Conservation (phyloP, 2,797 vertebrate genomes). For the Mormyrus hasselquistii region DNA sequence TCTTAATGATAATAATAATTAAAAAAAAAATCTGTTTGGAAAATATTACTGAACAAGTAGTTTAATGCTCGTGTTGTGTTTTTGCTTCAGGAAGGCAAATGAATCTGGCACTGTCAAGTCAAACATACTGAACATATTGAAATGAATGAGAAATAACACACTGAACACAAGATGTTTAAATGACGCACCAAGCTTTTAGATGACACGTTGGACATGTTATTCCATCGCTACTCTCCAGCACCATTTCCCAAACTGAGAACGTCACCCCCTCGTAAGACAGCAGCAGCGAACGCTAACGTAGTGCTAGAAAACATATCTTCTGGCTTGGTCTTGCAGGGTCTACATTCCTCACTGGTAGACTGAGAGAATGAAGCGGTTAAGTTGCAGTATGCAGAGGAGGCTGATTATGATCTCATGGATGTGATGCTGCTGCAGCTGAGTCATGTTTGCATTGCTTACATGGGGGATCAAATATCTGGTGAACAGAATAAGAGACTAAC, state of each 20-base stretch:
- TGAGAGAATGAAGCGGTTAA: background rate
- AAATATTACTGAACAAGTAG: constrained; percentile 35
- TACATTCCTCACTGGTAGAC: background rate
- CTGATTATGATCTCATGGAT: background rate
- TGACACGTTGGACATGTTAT: background rate
- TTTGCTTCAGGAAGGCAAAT: background rate
- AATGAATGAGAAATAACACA: background rate
- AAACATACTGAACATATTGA: background rate
- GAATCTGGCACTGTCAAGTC: background rate
- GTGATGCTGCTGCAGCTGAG: background rate
- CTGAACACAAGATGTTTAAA: background rate
- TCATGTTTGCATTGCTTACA: background rate
- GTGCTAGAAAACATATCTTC: background rate
- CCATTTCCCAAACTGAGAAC: background rate
- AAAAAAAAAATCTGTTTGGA: background rate
- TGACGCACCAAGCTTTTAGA: background rate
- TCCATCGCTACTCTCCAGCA: background rate
- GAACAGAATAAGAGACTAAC: constrained; percentile 66
- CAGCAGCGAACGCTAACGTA: background rate
- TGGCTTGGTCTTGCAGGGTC: background rate
- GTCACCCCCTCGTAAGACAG: background rate
- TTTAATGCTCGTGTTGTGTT: background rate
- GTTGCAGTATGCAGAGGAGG: background rate
- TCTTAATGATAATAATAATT: background rate
- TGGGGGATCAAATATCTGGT: constrained; percentile 35